Conservation (phyloP, 2,797 vertebrate species). For the Gila robusta region DNA sequence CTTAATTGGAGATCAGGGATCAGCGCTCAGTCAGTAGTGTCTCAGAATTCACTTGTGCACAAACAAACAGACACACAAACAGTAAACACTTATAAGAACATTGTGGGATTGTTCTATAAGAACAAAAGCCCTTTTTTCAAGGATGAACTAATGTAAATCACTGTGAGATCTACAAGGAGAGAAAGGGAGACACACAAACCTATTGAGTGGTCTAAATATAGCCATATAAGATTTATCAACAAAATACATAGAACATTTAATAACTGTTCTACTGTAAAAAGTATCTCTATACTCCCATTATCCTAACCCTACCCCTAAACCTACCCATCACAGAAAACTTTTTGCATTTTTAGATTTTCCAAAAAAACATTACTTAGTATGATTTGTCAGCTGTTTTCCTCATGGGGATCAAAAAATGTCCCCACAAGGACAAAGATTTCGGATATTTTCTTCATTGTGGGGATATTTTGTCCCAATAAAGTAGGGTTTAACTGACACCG, state of each 20-base stretch:
- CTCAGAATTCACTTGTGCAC: slow-evolving; percentile 62
- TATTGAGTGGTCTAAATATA: neutral
- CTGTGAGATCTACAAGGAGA: neutral
- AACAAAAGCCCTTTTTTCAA: slow-evolving; percentile 22
- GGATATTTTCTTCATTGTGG: too few species aligned
- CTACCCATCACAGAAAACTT: too few species aligned
- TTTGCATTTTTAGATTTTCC: too few species aligned
- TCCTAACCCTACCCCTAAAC: too few species aligned
- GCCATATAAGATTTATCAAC: neutral
- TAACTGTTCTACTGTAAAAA: neutral
- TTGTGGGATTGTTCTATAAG: neutral
- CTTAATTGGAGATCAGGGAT: slow-evolving; percentile 78
- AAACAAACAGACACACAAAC: slow-evolving; percentile 46
- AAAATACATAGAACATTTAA: slow-evolving; percentile 7
- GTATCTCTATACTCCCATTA: too few species aligned
- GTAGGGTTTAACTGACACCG: too few species aligned
- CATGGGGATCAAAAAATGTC: too few species aligned
- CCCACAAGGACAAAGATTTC: too few species aligned
- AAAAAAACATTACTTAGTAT: too few species aligned
- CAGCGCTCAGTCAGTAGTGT: slow-evolving; percentile 66
- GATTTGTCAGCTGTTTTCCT: too few species aligned
- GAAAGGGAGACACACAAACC: slow-evolving; percentile 6
- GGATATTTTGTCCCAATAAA: too few species aligned
- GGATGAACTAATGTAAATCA: neutral
- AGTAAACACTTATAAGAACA: slow-evolving; percentile 34